phyloP scores from a whole-genome alignment of 2,797 vertebrate species.

The Sylvilagus floridanus region DNA sequence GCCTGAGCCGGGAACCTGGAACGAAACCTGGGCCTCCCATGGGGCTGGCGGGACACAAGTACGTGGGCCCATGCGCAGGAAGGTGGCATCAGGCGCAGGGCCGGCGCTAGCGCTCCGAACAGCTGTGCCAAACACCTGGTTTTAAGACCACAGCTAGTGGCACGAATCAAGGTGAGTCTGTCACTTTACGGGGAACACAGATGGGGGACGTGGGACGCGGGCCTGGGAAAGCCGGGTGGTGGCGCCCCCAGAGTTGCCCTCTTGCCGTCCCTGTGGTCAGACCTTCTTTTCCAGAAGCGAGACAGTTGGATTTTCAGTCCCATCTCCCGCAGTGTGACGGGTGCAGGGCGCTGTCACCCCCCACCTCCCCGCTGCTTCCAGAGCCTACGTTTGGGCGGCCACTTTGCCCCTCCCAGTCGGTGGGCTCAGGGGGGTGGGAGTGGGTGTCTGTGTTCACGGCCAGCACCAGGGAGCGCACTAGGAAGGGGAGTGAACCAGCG shows the following conservation, averaged over 20 bases:
- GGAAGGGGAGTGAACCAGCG: background rate
- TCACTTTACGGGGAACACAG: rapidly evolving
- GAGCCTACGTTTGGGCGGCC: rapidly evolving
- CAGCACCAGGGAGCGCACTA: background rate
- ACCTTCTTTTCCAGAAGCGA: background rate
- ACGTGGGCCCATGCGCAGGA: too few species aligned
- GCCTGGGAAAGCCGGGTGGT: rapidly evolving
- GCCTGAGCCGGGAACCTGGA: too few species aligned
- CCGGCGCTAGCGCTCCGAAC: too few species aligned
- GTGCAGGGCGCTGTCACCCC: background rate
- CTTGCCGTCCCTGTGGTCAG: background rate
- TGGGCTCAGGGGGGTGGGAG: background rate
- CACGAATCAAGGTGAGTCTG: background rate
- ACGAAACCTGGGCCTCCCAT: too few species aligned
- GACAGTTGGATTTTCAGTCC: background rate
- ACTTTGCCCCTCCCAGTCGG: background rate
- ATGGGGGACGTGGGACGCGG: rapidly evolving
- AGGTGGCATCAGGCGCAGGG: too few species aligned
- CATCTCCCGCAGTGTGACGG: too few species aligned
- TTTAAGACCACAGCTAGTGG: background rate
- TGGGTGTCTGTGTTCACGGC: background rate
- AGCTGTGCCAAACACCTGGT: too few species aligned
- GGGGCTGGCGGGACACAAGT: too few species aligned
- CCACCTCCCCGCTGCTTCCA: background rate
- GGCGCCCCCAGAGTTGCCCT: background rate